Conservation (phyloP, 2,113 vertebrate genomes). For the Plecturocebus donacophilus region DNA sequence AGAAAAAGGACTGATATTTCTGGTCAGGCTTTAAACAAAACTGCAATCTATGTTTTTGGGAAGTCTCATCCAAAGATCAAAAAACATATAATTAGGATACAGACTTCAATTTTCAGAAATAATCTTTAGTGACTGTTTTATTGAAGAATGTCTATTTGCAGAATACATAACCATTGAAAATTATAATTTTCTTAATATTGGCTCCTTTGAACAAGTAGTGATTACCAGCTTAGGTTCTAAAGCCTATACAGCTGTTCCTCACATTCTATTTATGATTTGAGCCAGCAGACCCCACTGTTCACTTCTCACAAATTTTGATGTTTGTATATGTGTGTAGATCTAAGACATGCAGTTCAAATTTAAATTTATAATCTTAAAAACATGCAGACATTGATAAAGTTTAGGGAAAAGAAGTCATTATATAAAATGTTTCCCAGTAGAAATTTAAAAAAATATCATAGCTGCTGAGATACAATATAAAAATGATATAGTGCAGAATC, state of each 20-base stretch:
- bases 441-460: not conserved
- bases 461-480: not conserved
- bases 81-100: conserved; percentile 80
- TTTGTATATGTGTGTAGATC: conserved; percentile 52
- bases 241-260: conserved; percentile 77
- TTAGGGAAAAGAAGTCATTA: not conserved
- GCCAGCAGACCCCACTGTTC: conserved; percentile 72
- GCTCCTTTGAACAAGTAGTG: conserved; percentile 78
- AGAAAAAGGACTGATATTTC: conserved; percentile 69
- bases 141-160: conserved; percentile 80
- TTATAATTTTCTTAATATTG: conserved; percentile 82
- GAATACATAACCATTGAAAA: conserved; percentile 82
- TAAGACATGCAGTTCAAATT: conserved; percentile 59
- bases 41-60: conserved; percentile 64
- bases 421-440: not conserved
- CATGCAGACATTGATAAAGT: not conserved
- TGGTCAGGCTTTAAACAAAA: conserved; percentile 75
- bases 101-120: conserved; percentile 80
- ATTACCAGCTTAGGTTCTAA: conserved; percentile 78
- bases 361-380: conserved; percentile 39
- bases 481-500: not conserved
- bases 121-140: conserved; percentile 79
- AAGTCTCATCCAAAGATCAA: conserved; percentile 75
- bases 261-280: conserved; percentile 72
- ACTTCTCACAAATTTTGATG: conserved; percentile 75